phyloP scores from a whole-genome alignment of 2,797 vertebrate genomes.

The Hemitrygon akajei region DNA sequence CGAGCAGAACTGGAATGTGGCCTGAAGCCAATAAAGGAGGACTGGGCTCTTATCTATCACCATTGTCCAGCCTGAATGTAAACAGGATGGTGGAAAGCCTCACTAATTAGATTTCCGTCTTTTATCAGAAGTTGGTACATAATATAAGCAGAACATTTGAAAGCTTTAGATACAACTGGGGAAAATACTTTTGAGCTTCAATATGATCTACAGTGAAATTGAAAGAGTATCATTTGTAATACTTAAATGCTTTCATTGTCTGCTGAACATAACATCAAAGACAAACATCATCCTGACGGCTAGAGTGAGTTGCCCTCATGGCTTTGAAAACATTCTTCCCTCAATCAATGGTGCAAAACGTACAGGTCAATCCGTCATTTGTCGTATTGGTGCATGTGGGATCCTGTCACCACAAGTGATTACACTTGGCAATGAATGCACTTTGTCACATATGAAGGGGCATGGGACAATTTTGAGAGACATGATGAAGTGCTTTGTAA shows the following conservation, averaged over 20 bases:
- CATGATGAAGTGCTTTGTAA: neutral
- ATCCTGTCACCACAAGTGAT: neutral
- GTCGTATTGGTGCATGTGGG: neutral
- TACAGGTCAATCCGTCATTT: neutral
- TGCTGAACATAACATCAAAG: constrained; percentile 12
- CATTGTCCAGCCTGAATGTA: neutral
- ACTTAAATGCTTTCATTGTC: neutral
- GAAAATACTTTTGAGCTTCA: neutral
- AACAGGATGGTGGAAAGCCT: constrained; percentile 7
- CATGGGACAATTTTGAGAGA: neutral
- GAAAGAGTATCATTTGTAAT: neutral
- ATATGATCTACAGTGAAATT: neutral
- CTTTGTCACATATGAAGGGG: neutral
- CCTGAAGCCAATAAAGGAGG: neutral
- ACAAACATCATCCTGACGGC: neutral
- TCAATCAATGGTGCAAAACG: neutral
- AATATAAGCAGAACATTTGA: neutral
- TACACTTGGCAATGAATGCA: neutral
- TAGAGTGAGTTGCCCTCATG: neutral
- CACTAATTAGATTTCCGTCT: neutral
- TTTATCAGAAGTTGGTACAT: neutral
- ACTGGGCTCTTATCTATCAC: constrained; percentile 16
- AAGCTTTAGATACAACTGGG: neutral
- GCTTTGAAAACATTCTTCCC: neutral
- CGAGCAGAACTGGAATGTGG: constrained; percentile 7